phyloP scores from a whole-genome alignment of 2,888 invertebrate species.

The Allolobophora icterica region DNA sequence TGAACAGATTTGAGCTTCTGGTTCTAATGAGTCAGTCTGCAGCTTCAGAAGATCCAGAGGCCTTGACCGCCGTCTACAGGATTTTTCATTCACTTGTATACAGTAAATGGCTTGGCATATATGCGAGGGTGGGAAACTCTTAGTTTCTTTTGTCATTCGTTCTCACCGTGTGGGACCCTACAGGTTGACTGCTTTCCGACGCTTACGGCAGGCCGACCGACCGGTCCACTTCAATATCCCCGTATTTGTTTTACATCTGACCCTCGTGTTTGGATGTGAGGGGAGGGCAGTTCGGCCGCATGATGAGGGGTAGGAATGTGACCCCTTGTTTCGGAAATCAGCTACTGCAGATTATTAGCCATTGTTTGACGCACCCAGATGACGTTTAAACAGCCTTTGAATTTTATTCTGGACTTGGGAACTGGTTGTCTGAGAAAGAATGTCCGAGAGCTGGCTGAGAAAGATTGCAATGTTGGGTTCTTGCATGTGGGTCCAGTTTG shows the following conservation, averaged over 20 bases:
- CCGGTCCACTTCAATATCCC: neutral
- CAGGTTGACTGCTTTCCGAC: neutral
- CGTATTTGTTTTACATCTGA: neutral
- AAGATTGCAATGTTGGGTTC: neutral
- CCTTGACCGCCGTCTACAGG: neutral
- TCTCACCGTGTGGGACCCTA: neutral
- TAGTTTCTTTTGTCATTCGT: neutral
- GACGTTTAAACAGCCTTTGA: slow-evolving; percentile 2
- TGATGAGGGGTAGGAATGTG: neutral
- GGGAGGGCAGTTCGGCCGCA: neutral
- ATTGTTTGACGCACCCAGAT: neutral
- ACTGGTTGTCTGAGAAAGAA: neutral
- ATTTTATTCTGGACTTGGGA: neutral
- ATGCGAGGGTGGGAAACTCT: neutral
- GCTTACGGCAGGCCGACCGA: neutral
- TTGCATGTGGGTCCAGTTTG: neutral
- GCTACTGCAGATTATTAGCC: neutral
- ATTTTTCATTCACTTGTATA: neutral
- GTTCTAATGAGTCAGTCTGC: neutral
- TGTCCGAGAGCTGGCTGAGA: neutral
- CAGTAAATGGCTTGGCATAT: neutral
- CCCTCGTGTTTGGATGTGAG: neutral
- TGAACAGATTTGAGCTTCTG: neutral
- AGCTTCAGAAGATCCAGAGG: neutral
- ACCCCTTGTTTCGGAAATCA: neutral